Evolutionary conservation across 2,113 vertebrate species (phyloP), one percentile per base, ranked within the genome.

Genomic region (Arothron firmamentum): DNA sequence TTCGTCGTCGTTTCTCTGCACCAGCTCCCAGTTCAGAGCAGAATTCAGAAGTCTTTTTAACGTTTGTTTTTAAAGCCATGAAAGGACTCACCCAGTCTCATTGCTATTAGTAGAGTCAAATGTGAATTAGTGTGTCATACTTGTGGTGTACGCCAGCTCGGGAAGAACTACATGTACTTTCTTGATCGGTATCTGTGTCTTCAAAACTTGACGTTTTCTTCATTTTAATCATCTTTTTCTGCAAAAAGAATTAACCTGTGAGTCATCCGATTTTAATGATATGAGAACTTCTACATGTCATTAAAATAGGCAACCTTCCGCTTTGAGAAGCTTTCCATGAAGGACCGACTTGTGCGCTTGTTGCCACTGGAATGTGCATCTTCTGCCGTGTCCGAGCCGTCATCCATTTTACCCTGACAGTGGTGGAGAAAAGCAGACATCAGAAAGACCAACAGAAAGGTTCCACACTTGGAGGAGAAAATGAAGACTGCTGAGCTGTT

Each of bases 181-280:
- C 95, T 2, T 70, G 91, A 56, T 93, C 93, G 0, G 93, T 93
- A n/a, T 93, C 94, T 0, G 89, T 93, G 62, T 97, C 96, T 74
- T 98, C 96, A 72, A 94, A 84, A 70, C 95, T 96, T 2, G 93
- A 88, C 0, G 82, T 75, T 77, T 92, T 95, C 89, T 94, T 98
- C 71, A 96, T 74, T 78, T 94, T 96, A 75, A 83, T 86, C 5
- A 89, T 81, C 89, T 97, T 97, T 88, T 95, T 98, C 96, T 98
- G 80, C 49, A 72, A 46, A 54, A 52, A 13, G 12, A 38, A 38
- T 38, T 1, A 38, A 38, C 9, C 34, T 38, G 28, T 31, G 9
- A 38, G 34, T 38, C 34, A 38, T 38, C 10, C 2, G 2, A 38
- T 38, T 38, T 38, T 9, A 1, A 9, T 38, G 34, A 38, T 38